Conservation (phyloP, 2,888 invertebrate genomes). For the Cantharis lateralis region DNA sequence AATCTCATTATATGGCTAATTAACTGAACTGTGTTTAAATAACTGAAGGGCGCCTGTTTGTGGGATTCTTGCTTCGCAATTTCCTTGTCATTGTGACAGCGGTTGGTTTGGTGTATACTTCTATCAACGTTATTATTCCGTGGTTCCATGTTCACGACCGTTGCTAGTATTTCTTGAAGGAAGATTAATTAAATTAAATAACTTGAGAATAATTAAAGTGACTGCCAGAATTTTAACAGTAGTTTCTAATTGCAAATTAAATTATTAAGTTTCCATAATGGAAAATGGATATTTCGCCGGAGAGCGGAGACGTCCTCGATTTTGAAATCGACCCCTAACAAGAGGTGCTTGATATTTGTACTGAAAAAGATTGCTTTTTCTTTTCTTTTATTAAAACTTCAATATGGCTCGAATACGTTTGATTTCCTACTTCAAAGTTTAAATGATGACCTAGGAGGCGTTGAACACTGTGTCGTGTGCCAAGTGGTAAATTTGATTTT, state of each 20-base stretch:
- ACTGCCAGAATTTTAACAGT: neutral
- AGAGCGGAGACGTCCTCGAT: neutral
- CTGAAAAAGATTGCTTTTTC: neutral
- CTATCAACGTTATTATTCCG: slow-evolving; percentile 27
- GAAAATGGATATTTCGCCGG: neutral
- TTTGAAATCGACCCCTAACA: neutral
- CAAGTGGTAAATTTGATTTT: neutral
- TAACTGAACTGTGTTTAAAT: slow-evolving; percentile 29
- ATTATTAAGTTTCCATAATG: neutral
- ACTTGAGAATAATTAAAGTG: slow-evolving; percentile 23
- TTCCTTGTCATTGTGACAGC: slow-evolving; percentile 22
- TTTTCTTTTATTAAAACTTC: neutral
- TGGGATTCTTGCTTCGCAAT: slow-evolving; percentile 25
- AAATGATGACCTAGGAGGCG: neutral
- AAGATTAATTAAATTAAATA: slow-evolving; percentile 30
- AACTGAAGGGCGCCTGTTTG: slow-evolving; percentile 26
- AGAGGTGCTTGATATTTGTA: neutral
- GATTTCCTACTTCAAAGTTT: neutral
- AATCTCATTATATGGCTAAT: slow-evolving; percentile 31
- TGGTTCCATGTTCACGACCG: slow-evolving; percentile 15
- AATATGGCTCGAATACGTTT: neutral
- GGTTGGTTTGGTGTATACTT: slow-evolving; percentile 24
- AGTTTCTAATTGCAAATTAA: slow-evolving; percentile 6
- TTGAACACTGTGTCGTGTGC: neutral
- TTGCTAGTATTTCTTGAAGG: slow-evolving; percentile 21